Percentiles rank a stretch among this genome's conserved stretches.
Conservation (phyloP, 2,113 vertebrate species). For the Trematomus loennbergii region DNA sequence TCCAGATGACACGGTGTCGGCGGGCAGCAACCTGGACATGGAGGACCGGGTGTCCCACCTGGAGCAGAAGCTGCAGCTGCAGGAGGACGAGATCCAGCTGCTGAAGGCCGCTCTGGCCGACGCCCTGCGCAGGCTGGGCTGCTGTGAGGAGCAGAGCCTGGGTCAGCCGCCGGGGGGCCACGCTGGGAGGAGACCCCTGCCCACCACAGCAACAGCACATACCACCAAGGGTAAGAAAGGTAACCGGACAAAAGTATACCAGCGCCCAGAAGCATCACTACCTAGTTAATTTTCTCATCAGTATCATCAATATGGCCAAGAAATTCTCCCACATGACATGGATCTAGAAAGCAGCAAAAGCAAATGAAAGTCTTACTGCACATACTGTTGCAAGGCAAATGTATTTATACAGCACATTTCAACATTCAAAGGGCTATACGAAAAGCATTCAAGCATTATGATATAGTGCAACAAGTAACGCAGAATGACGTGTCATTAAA, state of each 20-base stretch:
- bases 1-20: slow-evolving; percentile 91
- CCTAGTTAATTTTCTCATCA: neutral
- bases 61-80: slow-evolving; percentile 92
- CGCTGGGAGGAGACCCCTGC: slow-evolving; percentile 69
- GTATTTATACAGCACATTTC: too few species aligned
- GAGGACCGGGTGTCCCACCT: slow-evolving; percentile 93
- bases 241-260: neutral
- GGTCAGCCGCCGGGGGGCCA: slow-evolving; percentile 63
- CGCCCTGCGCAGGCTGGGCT: slow-evolving; percentile 88
- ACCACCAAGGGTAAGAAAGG: slow-evolving; percentile 60
- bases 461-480: too few species aligned
- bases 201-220: slow-evolving; percentile 19
- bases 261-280: neutral
- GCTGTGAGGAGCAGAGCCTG: slow-evolving; percentile 87
- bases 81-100: slow-evolving; percentile 94
- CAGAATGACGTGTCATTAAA: too few species aligned
- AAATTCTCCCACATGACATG: too few species aligned
- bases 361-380: too few species aligned
- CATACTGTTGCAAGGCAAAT: neutral
- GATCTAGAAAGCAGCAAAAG: neutral
- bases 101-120: slow-evolving; percentile 91
- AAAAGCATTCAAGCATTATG: too few species aligned
- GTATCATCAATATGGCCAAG: neutral
- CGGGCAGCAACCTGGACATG: slow-evolving; percentile 91
- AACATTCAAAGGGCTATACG: too few species aligned